Conservation (phyloP, 1,140 invertebrate genomes). For the Hylaeus volcanicus region DNA sequence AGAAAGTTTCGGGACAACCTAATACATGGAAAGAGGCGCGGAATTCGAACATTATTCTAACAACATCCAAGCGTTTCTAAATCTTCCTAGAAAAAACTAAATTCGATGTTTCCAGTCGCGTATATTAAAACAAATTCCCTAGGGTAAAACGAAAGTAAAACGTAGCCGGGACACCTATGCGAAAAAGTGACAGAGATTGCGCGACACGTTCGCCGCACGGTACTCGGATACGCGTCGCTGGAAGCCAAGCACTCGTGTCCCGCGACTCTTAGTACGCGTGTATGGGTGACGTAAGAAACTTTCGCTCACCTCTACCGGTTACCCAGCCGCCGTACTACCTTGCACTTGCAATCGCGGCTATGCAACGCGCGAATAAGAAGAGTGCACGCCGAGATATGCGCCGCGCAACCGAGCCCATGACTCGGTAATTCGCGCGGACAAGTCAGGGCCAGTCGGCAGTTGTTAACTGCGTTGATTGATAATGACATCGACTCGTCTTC, state of each 20-base stretch:
- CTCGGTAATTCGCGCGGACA: slow-evolving; percentile 49
- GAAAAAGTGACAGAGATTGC: slow-evolving; percentile 26
- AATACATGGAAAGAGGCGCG: too few species aligned
- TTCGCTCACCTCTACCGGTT: slow-evolving; percentile 71
- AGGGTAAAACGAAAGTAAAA: slow-evolving; percentile 30
- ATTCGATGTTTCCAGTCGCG: too few species aligned
- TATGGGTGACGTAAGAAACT: slow-evolving; percentile 72
- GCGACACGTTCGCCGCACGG: not conserved
- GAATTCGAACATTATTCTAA: too few species aligned
- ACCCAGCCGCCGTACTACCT: slow-evolving; percentile 67
- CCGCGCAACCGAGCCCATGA: slow-evolving; percentile 37
- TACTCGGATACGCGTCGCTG: not conserved
- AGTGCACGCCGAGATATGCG: slow-evolving; percentile 50
- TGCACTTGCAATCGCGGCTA: slow-evolving; percentile 72
- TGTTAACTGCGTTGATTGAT: slow-evolving; percentile 44
- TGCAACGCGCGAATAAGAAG: slow-evolving; percentile 46
- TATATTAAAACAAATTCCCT: too few species aligned
- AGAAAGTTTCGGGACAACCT: too few species aligned
- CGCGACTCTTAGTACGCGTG: slow-evolving; percentile 28
- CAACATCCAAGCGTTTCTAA: too few species aligned
- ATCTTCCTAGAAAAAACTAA: too few species aligned
- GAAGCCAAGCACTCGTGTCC: not conserved
- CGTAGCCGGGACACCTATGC: slow-evolving; percentile 3
- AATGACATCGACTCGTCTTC: slow-evolving; percentile 29
- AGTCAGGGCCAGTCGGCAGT: slow-evolving; percentile 51